Evolutionary conservation across 2,113 vertebrate species (phyloP).

Genomic region (Mola mola): DNA sequence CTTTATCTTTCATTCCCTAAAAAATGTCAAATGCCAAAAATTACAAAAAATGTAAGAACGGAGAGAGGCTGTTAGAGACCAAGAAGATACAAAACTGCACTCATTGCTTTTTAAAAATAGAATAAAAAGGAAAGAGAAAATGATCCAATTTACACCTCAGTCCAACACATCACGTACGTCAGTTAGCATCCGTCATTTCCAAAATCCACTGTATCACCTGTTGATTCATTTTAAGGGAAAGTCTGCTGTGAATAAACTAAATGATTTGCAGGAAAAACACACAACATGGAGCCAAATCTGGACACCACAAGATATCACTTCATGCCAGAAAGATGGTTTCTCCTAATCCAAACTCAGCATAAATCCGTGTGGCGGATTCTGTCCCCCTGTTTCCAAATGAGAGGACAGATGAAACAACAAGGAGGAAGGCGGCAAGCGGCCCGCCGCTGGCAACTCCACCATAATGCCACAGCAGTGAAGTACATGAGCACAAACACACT

Average conservation of each 20-base stretch:
- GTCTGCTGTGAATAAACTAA: neutral
- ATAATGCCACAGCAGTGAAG: conserved; percentile 88
- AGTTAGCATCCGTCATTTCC: neutral
- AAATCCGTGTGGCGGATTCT: conserved; percentile 58
- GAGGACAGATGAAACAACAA: conserved; percentile 61
- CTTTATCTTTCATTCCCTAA: neutral
- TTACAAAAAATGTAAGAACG: neutral
- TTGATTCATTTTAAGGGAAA: conserved; percentile 52
- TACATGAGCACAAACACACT: conserved; percentile 76
- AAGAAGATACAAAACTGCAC: no score
- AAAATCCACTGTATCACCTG: conserved; percentile 57
- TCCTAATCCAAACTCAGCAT: conserved; percentile 41
- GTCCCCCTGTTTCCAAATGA: conserved; percentile 50
- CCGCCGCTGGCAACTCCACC: conserved; percentile 80
- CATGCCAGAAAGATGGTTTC: conserved; percentile 42
- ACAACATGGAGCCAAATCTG: conserved; percentile 24
- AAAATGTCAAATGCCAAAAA: neutral
- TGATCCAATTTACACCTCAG: neutral
- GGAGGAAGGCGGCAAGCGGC: conserved; percentile 47
- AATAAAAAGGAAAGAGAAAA: neutral
- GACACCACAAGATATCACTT: conserved; percentile 36
- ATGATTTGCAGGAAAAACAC: neutral
- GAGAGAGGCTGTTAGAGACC: neutral
- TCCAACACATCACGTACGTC: neutral
- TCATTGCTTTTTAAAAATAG: neutral